Conservation (phyloP, 2,888 invertebrate species). For the Auanema freiburgensis region DNA sequence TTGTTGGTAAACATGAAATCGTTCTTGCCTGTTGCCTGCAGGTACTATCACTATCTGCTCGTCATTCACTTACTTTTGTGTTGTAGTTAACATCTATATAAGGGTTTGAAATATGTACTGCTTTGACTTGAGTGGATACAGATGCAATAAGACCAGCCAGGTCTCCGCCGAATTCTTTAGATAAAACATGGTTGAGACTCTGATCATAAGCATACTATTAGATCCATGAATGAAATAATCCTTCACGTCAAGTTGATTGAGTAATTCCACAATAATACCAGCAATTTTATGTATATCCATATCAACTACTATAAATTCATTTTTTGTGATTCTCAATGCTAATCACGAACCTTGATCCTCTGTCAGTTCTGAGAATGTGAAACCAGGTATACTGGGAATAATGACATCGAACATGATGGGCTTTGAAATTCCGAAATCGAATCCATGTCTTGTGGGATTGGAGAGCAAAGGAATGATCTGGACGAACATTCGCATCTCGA, state of each 20-base stretch:
- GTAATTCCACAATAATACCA: conserved; percentile 1
- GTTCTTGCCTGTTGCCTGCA: too few species aligned
- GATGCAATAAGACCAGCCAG: conserved; percentile 38
- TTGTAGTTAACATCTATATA: conserved; percentile 29
- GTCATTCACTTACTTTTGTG: conserved; percentile 13
- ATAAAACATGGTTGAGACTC: background rate
- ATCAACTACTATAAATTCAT: background rate
- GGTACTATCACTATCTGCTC: too few species aligned
- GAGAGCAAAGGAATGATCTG: conserved; percentile 48
- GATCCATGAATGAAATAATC: conserved; percentile 45
- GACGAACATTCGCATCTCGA: background rate
- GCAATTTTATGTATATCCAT: background rate
- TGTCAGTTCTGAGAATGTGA: conserved; percentile 44
- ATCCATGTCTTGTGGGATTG: conserved; percentile 50
- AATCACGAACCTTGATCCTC: conserved; percentile 10
- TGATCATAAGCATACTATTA: conserved; percentile 22
- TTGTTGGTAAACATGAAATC: too few species aligned
- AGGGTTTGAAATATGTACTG: conserved; percentile 44
- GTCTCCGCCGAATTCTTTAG: conserved; percentile 37
- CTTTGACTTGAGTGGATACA: conserved; percentile 30
- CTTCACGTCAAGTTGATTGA: conserved; percentile 28
- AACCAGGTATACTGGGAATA: conserved; percentile 50
- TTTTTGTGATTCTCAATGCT: background rate
- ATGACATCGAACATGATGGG: conserved; percentile 49
- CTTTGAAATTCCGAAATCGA: conserved; percentile 47